Base-by-base conservation (phyloP, 1,140 invertebrate species). In the Diorhabda sublineata region DNA sequence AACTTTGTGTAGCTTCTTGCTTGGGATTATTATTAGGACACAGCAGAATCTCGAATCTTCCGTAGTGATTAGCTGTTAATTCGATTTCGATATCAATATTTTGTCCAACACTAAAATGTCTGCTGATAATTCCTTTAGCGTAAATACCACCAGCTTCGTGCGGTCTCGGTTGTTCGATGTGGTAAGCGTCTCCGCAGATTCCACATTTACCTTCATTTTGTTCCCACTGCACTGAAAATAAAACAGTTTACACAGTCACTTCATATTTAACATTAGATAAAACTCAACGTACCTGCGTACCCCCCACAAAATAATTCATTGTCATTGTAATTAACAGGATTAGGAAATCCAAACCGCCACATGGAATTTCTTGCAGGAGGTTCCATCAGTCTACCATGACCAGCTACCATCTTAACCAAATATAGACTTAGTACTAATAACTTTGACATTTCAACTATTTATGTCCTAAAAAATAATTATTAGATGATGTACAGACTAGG, bases 261-360 rank as follows among this genome's bases (percentile, higher is more conserved):
- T 52, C 47, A 52, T 8, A 52, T 8, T 52, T 52, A 52, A 52
- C n/a, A 42, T 68, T 44, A 4, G 42, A 42, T 56, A 8, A 63
- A 6, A 69, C 58, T 45, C n/a, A 41, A 68, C 84, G 81, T 82
- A 94, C 92, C 89, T 81, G 90, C 87, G 77, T 92, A 92, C 58
- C 95, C 96, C 2, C 96, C 95, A 73, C 88, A 89, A 77, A 88
- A 89, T 4, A 89, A 82, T 75, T 89, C 94, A 73, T 96, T 97
- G 79, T 98, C 96, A 74, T 97, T 95, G 77, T 97, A 97, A 81
- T 98, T 96, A 6, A 95, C 91, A 2, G 94, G 93, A 83, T 94
- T 96, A 2, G 91, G 90, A 82, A 91, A 97, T 2, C 95, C 95
- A 77, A 95, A 93, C 61, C 95, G 84, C 95, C 95, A 98, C 92